Conservation (phyloP, 2,113 vertebrate genomes). For the Electrona antarctica region DNA sequence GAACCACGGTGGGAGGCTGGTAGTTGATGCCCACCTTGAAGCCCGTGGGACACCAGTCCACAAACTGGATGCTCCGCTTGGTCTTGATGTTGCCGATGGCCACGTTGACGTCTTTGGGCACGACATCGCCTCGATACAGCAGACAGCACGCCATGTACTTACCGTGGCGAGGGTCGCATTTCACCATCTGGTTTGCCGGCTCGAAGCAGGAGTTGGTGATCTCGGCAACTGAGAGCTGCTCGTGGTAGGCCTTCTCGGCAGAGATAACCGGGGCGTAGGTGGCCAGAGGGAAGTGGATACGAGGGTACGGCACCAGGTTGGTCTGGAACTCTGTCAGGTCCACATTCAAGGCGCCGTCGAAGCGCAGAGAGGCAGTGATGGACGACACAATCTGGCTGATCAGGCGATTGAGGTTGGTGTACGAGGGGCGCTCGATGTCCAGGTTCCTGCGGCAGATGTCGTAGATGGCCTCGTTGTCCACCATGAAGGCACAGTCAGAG, state of each 20-base stretch:
- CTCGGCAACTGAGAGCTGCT: conserved; percentile 67
- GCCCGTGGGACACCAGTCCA: conserved; percentile 87
- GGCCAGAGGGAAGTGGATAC: conserved; percentile 38
- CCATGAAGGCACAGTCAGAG: conserved; percentile 75
- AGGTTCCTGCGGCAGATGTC: conserved; percentile 73
- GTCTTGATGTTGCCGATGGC: conserved; percentile 66
- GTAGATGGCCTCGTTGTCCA: conserved; percentile 75
- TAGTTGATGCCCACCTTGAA: conserved; percentile 91
- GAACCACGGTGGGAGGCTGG: conserved; percentile 86
- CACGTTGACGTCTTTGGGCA: conserved; percentile 66
- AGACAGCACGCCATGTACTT: conserved; percentile 40
- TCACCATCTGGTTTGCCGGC: conserved; percentile 33
- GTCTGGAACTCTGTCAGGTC: conserved; percentile 38
- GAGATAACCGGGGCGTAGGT: conserved; percentile 42
- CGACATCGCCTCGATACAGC: conserved; percentile 60
- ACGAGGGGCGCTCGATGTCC: conserved; percentile 66
- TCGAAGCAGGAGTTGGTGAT: conserved; percentile 69
- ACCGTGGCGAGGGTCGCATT: conserved; percentile 29
- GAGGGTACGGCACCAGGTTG: conserved; percentile 37
- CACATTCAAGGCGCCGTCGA: conserved; percentile 66
- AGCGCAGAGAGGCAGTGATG: conserved; percentile 71
- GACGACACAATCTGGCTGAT: conserved; percentile 39
- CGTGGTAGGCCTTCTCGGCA: conserved; percentile 67
- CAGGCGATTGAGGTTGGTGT: conserved; percentile 67
- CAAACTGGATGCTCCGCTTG: conserved; percentile 80